A percentile compares a stretch with the other conserved stretches of the same genome.
phyloP scores from a whole-genome alignment of 2,113 vertebrate genomes.

The Trogon melanurus region DNA sequence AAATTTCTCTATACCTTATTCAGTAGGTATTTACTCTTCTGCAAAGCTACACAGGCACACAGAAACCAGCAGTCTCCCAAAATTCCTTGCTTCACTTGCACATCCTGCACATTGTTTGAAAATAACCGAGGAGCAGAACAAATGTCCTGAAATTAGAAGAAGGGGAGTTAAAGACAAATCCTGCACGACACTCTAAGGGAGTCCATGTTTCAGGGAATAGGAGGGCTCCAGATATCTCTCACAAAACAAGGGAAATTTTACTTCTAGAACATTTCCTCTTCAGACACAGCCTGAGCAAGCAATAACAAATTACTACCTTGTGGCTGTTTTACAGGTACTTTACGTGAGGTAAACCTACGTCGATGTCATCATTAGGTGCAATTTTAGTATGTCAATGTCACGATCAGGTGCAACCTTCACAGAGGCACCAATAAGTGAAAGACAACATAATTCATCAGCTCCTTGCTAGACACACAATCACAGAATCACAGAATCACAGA shows the following conservation, averaged over 20 bases:
- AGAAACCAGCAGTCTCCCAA: conserved; percentile 98
- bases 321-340: neutral
- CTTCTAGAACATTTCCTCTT: neutral
- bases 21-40: conserved; percentile 84
- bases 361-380: neutral
- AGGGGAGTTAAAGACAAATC: neutral
- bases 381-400: neutral
- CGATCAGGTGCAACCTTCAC: neutral
- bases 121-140: conserved; percentile 84
- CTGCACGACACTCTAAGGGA: neutral
- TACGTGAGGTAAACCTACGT: neutral
- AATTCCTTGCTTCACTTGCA: conserved; percentile 91
- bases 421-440: neutral
- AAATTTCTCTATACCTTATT: conserved; percentile 80
- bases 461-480: neutral
- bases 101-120: conserved; percentile 77
- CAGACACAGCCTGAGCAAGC: neutral
- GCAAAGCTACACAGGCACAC: conserved; percentile 89
- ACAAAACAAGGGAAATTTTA: neutral
- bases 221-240: neutral
- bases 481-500: too few species aligned
- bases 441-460: neutral
- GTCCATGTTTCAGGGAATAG: neutral
- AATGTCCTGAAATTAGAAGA: conserved; percentile 83
- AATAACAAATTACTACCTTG: neutral